Conservation (phyloP, 2,113 vertebrate species). For the Pluvianellus socialis region DNA sequence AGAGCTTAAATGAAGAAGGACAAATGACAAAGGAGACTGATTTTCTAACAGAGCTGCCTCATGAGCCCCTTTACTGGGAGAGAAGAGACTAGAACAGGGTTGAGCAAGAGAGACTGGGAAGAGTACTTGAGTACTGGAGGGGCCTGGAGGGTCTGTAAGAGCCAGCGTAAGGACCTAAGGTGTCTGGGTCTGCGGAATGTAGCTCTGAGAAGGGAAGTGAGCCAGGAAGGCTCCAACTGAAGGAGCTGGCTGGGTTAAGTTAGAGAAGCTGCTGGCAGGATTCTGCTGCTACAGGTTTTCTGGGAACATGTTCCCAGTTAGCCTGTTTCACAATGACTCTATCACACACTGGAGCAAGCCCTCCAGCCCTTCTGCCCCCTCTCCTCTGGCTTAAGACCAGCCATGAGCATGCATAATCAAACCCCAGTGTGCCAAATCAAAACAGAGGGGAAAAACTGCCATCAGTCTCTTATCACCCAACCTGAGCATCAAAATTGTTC, state of each 20-base stretch:
- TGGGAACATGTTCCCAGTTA: background rate
- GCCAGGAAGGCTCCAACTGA: background rate
- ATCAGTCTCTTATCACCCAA: background rate
- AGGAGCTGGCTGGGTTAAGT: background rate
- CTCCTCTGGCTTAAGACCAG: background rate
- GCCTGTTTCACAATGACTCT: background rate
- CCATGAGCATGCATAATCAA: background rate
- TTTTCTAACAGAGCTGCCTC: background rate
- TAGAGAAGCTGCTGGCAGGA: background rate
- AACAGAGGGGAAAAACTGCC: background rate
- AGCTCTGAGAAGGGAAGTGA: background rate
- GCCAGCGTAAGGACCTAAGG: background rate
- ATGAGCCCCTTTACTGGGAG: background rate
- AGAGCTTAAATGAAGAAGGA: background rate
- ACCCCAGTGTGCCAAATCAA: background rate
- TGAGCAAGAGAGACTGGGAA: background rate
- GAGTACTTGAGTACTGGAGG: background rate
- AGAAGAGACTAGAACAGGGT: background rate
- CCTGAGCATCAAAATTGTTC: background rate
- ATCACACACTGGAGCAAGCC: background rate
- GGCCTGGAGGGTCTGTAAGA: background rate
- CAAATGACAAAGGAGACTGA: background rate
- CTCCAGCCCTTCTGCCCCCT: background rate
- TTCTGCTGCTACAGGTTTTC: background rate
- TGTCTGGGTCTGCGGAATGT: background rate